phyloP scores from a whole-genome alignment of 2,797 vertebrate species.

The Crenichthys baileyi region DNA sequence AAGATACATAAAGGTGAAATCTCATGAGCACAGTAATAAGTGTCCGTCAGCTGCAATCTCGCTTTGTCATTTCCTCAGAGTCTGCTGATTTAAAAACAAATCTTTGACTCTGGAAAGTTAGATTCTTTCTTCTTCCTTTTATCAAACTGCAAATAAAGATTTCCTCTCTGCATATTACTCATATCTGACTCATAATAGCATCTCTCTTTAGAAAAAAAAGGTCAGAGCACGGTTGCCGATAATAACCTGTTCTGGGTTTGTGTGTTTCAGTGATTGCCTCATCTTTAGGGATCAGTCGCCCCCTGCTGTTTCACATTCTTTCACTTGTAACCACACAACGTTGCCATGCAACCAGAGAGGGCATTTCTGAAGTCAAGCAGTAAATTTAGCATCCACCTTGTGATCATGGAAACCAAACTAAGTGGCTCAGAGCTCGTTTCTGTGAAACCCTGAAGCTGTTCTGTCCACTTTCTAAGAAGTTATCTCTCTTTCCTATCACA shows the following conservation, averaged over 20 bases:
- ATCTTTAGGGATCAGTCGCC: slow-evolving; percentile 73
- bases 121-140: slow-evolving; percentile 26
- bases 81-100: slow-evolving; percentile 30
- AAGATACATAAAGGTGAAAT: neutral
- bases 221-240: slow-evolving; percentile 74
- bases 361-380: slow-evolving; percentile 48
- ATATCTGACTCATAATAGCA: slow-evolving; percentile 63
- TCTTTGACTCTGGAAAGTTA: slow-evolving; percentile 3
- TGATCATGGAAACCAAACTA: slow-evolving; percentile 31
- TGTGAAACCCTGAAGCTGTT: neutral
- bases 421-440: slow-evolving; percentile 13
- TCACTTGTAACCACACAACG: slow-evolving; percentile 30
- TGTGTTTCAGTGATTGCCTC: slow-evolving; percentile 24
- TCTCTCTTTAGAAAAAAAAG: slow-evolving; percentile 58
- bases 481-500: neutral
- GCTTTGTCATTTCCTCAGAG: slow-evolving; percentile 11
- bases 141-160: slow-evolving; percentile 25
- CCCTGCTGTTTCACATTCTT: slow-evolving; percentile 74
- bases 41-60: slow-evolving; percentile 20
- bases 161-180: slow-evolving; percentile 27
- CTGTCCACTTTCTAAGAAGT: neutral
- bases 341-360: slow-evolving; percentile 60
- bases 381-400: slow-evolving; percentile 59
- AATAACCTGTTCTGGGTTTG: slow-evolving; percentile 68
- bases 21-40: slow-evolving; percentile 23